These are phyloP conservation scores for Thermophis baileyi DNA, from an alignment of 2,113 vertebrate species.

Conservation along the genomic window DNA sequence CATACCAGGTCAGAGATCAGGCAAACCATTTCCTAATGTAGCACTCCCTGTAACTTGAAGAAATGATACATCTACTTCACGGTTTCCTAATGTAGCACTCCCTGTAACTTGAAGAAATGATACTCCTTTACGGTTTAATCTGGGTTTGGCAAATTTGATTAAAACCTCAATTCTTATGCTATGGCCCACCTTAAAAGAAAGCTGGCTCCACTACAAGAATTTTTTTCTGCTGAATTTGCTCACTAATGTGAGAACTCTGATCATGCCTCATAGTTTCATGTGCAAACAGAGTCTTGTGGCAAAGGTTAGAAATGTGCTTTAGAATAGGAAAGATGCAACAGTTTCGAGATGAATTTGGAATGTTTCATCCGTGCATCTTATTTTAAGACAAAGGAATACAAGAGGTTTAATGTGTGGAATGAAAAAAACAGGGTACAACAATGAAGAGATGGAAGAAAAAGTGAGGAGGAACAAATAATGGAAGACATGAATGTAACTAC, in stretches of 20 bases:
- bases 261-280: constrained; percentile 21
- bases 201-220: constrained; percentile 4
- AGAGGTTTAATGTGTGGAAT: not conserved
- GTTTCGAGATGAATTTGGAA: not conserved
- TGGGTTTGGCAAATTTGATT: constrained; percentile 13
- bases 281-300: constrained; percentile 12
- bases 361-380: not conserved
- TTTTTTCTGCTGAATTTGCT: not conserved
- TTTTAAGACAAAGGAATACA: not conserved
- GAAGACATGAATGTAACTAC: not conserved
- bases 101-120: not conserved
- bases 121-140: constrained; percentile 9
- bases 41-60: not conserved
- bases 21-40: constrained; percentile 22
- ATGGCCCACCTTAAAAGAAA: constrained; percentile 24
- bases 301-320: constrained; percentile 21
- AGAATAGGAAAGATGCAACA: constrained; percentile 31
- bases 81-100: constrained; percentile 16
- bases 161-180: constrained; percentile 16
- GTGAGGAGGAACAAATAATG: not conserved
- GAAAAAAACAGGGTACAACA: not conserved
- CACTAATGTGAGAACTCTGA: constrained; percentile 15
- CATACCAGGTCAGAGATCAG: constrained; percentile 13
- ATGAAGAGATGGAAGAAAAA: not conserved
- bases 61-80: not conserved